Conservation (phyloP, 1,140 invertebrate species). For the Elymnias hypermnestra region DNA sequence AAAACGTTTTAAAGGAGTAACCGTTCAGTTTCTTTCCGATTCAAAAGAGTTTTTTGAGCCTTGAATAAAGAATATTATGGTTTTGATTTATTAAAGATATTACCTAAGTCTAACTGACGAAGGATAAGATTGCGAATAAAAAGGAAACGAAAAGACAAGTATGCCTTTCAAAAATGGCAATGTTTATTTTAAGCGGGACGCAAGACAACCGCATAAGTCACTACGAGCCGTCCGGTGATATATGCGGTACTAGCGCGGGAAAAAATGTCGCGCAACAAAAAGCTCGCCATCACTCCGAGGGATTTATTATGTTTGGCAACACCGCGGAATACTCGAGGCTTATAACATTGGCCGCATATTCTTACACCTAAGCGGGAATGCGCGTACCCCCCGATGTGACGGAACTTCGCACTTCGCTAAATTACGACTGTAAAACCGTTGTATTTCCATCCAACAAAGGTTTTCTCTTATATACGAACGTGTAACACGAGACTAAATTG, state of each 20-base stretch:
- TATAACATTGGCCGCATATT: constrained; percentile 46
- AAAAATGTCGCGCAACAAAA: constrained; percentile 71
- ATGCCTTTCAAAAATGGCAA: constrained; percentile 44
- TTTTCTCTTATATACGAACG: constrained; percentile 8
- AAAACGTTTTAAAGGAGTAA: too few species aligned
- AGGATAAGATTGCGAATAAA: constrained; percentile 26
- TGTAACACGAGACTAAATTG: constrained; percentile 21
- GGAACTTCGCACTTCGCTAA: constrained; percentile 71
- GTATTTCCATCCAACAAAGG: constrained; percentile 29
- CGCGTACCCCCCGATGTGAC: constrained; percentile 66
- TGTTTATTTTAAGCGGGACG: constrained; percentile 50
- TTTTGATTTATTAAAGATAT: too few species aligned
- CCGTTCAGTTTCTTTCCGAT: too few species aligned
- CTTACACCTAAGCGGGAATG: constrained; percentile 55
- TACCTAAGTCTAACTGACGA: too few species aligned
- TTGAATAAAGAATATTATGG: too few species aligned
- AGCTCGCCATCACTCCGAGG: constrained; percentile 56
- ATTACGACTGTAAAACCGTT: constrained; percentile 48
- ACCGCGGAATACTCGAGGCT: constrained; percentile 58
- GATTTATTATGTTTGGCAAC: constrained; percentile 66
- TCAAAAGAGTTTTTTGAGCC: too few species aligned
- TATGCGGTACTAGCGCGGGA: constrained; percentile 65
- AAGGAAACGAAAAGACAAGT: constrained; percentile 26
- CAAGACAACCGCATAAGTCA: constrained; percentile 66
- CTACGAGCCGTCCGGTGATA: constrained; percentile 51